phyloP scores from a whole-genome alignment of 2,888 invertebrate species.

The Drosophila subsilvestris region DNA sequence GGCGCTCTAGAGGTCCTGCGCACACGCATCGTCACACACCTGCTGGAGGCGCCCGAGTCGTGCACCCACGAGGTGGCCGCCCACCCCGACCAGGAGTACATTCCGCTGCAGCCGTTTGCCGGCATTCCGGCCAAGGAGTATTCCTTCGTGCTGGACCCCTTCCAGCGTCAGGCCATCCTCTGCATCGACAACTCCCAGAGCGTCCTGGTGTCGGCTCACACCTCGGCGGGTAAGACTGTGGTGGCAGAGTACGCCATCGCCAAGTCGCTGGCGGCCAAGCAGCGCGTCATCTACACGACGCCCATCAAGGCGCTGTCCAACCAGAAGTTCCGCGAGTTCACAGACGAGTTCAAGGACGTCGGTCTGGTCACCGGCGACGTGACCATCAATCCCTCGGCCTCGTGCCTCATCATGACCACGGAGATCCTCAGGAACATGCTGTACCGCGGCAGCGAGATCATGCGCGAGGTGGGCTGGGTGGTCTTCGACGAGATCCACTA shows the following conservation, averaged over 20 bases:
- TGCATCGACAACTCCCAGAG: constrained; percentile 99
- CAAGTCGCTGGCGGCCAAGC: constrained; percentile 95
- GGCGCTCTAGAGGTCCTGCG: constrained; percentile 91
- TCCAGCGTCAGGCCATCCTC: constrained; percentile 97
- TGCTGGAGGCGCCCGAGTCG: constrained; percentile 94
- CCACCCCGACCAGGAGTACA: constrained; percentile 93
- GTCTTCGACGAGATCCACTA: constrained; percentile 99
- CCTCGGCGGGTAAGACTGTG: constrained; percentile 99
- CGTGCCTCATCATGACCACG: constrained; percentile 99
- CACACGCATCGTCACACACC: constrained; percentile 93
- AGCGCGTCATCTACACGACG: constrained; percentile 99
- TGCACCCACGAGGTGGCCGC: constrained; percentile 98
- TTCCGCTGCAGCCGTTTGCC: constrained; percentile 86
- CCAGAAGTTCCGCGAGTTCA: constrained; percentile 99
- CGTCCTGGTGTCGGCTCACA: constrained; percentile 99
- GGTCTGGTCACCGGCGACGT: constrained; percentile 99
- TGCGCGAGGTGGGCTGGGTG: constrained; percentile 99
- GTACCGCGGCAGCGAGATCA: constrained; percentile 98
- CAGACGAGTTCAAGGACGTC: constrained; percentile 98
- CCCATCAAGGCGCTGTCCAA: constrained; percentile 99
- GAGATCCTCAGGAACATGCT: constrained; percentile 99
- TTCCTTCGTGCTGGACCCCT: constrained; percentile 97
- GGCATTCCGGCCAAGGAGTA: constrained; percentile 95
- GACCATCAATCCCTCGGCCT: constrained; percentile 98
- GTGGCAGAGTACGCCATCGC: constrained; percentile 99